A percentile compares a stretch with the other conserved stretches of the same genome.
Evolutionary conservation across 1,140 invertebrate genomes (phyloP).

Genomic region (Hylyphantes graminicola): DNA sequence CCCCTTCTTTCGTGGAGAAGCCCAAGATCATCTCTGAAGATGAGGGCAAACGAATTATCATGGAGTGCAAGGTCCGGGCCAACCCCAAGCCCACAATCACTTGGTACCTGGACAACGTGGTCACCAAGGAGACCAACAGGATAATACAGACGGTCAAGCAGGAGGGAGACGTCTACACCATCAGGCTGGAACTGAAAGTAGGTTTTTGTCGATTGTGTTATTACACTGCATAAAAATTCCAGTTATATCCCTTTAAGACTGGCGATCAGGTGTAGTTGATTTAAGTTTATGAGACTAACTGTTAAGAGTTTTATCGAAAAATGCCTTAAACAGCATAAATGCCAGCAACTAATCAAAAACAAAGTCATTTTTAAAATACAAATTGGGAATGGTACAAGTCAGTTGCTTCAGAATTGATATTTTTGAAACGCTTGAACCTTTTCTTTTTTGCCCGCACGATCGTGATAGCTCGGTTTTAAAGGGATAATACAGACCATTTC

Average conservation of each 20-base stretch:
- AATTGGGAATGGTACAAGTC: no score
- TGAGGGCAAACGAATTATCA: slow-evolving; percentile 94
- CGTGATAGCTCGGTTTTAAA: no score
- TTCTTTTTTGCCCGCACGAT: no score
- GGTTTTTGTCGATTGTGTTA: background rate
- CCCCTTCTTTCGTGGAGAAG: slow-evolving; percentile 98
- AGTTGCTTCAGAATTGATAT: no score
- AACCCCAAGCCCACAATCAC: slow-evolving; percentile 92
- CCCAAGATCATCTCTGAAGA: slow-evolving; percentile 94
- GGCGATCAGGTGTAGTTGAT: no score
- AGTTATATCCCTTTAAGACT: background rate
- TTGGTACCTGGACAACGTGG: slow-evolving; percentile 88
- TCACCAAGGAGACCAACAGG: slow-evolving; percentile 82
- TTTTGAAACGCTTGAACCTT: no score
- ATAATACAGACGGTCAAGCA: slow-evolving; percentile 79
- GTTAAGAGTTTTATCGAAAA: no score
- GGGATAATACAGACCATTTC: no score
- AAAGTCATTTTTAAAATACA: no score
- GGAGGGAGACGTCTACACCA: slow-evolving; percentile 86
- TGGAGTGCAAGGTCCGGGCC: slow-evolving; percentile 96
- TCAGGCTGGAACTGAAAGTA: slow-evolving; percentile 86
- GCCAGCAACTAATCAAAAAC: no score
- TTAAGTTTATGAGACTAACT: no score
- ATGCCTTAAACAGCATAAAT: no score
- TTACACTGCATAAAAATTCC: background rate